phyloP scores from a whole-genome alignment of 2,888 invertebrate genomes.

The Hanleya hanleyi region DNA sequence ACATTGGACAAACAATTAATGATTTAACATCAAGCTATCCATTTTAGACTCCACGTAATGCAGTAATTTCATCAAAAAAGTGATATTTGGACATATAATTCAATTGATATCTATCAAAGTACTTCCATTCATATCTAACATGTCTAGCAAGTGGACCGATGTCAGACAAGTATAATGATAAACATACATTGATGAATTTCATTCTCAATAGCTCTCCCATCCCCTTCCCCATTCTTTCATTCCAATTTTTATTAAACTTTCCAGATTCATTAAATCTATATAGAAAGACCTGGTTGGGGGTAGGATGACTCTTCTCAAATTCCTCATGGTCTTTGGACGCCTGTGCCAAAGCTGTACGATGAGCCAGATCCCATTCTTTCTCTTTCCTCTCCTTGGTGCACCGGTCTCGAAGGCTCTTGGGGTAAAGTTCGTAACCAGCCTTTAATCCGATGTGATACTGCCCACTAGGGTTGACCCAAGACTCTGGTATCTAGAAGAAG shows the following conservation, averaged over 20 bases:
- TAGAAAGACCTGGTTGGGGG: conserved; percentile 9
- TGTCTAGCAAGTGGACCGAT: no score
- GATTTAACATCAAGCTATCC: conserved; percentile 1
- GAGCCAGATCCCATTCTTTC: conserved; percentile 88
- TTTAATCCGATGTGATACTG: conserved; percentile 91
- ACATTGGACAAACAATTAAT: neutral
- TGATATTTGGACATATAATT: no score
- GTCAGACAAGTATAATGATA: no score
- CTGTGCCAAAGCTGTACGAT: conserved; percentile 86
- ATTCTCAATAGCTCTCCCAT: no score
- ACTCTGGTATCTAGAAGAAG: conserved; percentile 82
- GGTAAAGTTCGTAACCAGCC: conserved; percentile 89
- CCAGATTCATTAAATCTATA: no score
- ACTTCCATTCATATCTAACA: no score
- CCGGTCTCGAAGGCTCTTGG: conserved; percentile 86
- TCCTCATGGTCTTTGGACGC: conserved; percentile 81
- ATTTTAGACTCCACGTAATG: neutral
- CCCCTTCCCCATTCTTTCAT: no score
- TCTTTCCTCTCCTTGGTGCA: conserved; percentile 84
- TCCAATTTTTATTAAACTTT: no score
- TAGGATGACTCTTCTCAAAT: conserved; percentile 78
- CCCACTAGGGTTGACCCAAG: conserved; percentile 89
- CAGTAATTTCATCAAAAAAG: neutral
- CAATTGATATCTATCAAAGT: no score
- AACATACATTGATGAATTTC: no score